These are phyloP conservation scores for Sycobia sp. DNA, from an alignment of 1,140 invertebrate genomes.

Conservation along the genomic window DNA sequence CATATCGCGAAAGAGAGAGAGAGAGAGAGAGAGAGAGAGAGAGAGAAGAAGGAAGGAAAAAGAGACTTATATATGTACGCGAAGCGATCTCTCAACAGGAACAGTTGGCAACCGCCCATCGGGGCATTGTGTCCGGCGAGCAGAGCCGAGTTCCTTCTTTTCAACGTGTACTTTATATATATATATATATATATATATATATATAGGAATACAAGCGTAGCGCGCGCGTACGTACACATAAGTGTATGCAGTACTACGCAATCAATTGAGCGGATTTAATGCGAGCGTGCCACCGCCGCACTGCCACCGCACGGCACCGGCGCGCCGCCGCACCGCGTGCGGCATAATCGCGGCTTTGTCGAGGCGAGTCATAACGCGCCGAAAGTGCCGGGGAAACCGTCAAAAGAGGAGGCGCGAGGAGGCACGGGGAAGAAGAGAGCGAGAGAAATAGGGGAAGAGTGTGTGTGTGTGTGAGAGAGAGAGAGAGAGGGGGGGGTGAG, in stretches of 20 bases:
- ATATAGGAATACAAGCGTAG: too few species aligned
- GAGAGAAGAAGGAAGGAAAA: conserved; percentile 13
- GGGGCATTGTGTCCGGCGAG: conserved; percentile 50
- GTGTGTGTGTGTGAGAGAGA: not conserved
- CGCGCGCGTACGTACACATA: too few species aligned
- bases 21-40: not conserved
- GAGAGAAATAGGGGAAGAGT: conserved; percentile 27
- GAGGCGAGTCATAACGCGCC: not conserved
- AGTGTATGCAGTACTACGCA: conserved; percentile 37
- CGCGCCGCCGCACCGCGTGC: too few species aligned
- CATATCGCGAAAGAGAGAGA: conserved; percentile 9
- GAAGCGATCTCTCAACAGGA: conserved; percentile 54
- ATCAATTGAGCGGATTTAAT: conserved; percentile 51
- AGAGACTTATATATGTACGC: not conserved
- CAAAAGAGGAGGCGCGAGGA: too few species aligned
- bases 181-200: too few species aligned
- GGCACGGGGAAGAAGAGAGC: too few species aligned
- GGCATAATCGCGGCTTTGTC: conserved; percentile 45
- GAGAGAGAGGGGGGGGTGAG: conserved; percentile 29
- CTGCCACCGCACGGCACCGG: too few species aligned
- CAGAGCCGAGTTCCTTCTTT: conserved; percentile 23
- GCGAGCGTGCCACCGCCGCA: not conserved
- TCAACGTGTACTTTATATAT: too few species aligned
- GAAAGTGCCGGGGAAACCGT: conserved; percentile 20
- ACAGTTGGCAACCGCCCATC: conserved; percentile 60